These are phyloP conservation scores for Sipha flava DNA, from an alignment of 1,140 invertebrate species.

Conservation along the genomic window DNA sequence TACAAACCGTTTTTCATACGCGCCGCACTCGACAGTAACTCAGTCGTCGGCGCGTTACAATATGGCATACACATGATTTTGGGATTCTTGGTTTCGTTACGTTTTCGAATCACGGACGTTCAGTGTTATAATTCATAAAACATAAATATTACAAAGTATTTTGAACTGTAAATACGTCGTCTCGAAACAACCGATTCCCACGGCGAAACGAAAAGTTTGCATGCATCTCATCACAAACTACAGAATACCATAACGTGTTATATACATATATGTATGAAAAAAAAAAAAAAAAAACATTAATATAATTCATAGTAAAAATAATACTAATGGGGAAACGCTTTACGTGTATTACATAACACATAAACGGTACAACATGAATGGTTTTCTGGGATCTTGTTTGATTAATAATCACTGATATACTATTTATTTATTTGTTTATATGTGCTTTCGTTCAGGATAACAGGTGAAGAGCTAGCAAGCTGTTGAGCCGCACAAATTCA, in stretches of 20 bases:
- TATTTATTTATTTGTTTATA: constrained; percentile 25
- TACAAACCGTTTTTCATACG: not conserved
- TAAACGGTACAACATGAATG: not conserved
- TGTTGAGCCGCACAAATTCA: constrained; percentile 40
- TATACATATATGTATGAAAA: no score
- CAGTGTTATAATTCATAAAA: no score
- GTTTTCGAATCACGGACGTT: no score
- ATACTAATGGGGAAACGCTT: not conserved
- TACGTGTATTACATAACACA: not conserved
- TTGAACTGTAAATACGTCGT: no score
- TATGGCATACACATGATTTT: no score
- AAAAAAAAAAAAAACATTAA: not conserved
- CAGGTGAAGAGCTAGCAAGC: constrained; percentile 59
- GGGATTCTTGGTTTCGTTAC: no score
- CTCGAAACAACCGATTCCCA: no score
- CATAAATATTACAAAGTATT: no score
- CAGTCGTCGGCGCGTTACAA: no score
- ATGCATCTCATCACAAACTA: not conserved
- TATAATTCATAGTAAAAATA: not conserved
- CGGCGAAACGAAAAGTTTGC: not conserved
- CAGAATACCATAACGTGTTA: no score
- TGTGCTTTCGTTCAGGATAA: constrained; percentile 57
- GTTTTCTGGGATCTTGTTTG: not conserved
- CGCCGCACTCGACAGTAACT: no score
- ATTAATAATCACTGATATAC: not conserved